Conservation (phyloP, 2,888 invertebrate species). For the Bugulina stolonifera region DNA sequence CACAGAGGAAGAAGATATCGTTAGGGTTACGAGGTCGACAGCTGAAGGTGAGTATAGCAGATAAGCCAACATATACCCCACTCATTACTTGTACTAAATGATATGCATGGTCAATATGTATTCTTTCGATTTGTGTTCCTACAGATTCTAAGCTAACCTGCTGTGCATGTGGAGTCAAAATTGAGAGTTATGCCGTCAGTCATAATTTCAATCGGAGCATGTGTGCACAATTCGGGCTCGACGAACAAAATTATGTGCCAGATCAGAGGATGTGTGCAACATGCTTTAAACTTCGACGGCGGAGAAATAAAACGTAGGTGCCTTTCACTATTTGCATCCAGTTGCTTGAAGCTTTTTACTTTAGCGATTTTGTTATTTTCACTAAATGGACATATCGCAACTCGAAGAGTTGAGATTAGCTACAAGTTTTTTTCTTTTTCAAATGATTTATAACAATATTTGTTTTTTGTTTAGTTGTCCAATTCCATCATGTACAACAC, state of each 20-base stretch:
- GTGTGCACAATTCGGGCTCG: constrained; percentile 10
- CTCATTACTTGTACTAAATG: no score
- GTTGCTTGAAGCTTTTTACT: no score
- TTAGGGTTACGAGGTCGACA: background rate
- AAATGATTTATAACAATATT: no score
- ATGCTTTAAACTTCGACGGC: background rate
- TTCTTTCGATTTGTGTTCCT: background rate
- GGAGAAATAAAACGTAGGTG: background rate
- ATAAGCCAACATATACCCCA: no score
- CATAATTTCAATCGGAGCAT: background rate
- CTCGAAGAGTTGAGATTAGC: no score
- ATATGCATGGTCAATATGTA: no score
- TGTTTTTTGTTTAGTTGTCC: constrained; percentile 1
- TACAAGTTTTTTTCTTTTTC: no score
- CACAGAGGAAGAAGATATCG: background rate
- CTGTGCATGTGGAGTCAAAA: constrained; percentile 4
- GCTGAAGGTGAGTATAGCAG: background rate
- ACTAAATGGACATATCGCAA: no score
- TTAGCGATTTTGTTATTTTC: no score
- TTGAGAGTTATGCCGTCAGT: constrained; percentile 15
- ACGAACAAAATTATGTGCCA: background rate
- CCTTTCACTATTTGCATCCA: no score
- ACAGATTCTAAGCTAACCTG: background rate
- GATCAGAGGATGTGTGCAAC: background rate
- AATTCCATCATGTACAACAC: constrained; percentile 9